Evolutionary conservation across 2,113 vertebrate species (phyloP).

Genomic region (Ailurus styani): DNA sequence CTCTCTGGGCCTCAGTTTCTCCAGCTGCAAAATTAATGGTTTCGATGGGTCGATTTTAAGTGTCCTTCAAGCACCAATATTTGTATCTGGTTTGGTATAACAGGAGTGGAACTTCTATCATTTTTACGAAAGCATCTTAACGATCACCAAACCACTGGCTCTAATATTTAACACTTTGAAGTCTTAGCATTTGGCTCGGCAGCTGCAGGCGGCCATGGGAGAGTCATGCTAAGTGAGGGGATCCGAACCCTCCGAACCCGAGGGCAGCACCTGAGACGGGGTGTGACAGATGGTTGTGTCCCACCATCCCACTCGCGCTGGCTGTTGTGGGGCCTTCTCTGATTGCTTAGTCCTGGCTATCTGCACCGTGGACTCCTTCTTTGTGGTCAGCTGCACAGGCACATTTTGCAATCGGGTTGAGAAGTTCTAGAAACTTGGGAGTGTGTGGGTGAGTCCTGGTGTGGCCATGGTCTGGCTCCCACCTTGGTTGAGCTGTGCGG

Average conservation of each 20-base stretch:
- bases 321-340: background rate
- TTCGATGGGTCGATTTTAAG: background rate
- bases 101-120: background rate
- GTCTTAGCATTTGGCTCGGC: background rate
- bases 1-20: background rate
- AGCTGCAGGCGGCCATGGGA: background rate
- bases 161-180: background rate
- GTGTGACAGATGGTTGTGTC: background rate
- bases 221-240: background rate
- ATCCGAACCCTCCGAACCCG: background rate
- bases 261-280: accelerated
- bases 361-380: background rate
- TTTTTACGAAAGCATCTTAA: background rate
- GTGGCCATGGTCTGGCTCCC: background rate
- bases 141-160: background rate
- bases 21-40: background rate
- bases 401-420: background rate
- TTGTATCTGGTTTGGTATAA: background rate
- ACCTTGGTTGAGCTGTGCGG: background rate
- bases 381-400: background rate
- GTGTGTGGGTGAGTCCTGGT: background rate
- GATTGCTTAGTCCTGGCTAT: background rate
- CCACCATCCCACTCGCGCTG: background rate
- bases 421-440: background rate
- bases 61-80: background rate